These are phyloP conservation scores for Philaenus spumarius DNA, from an alignment of 1,140 invertebrate genomes.

Conservation along the genomic window DNA sequence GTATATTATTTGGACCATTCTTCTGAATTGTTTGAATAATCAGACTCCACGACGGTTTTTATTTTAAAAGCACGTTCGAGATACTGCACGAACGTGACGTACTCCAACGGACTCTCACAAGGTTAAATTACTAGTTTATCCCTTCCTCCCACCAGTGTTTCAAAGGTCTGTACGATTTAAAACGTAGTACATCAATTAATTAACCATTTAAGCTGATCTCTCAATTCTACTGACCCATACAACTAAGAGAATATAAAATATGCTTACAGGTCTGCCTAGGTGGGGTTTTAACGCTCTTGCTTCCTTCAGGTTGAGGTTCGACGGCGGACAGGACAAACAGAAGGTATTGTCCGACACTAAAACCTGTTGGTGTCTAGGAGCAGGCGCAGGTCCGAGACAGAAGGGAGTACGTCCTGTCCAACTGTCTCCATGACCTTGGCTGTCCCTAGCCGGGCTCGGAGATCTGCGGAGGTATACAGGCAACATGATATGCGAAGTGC, in stretches of 20 bases:
- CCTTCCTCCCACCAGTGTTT: no score
- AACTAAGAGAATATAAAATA: background rate
- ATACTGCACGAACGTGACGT: no score
- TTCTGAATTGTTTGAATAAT: no score
- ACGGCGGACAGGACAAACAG: constrained; percentile 37
- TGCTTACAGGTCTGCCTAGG: constrained; percentile 18
- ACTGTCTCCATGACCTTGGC: background rate
- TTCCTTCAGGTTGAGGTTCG: constrained; percentile 34
- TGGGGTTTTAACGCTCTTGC: constrained; percentile 32
- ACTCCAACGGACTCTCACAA: no score
- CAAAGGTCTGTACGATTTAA: no score
- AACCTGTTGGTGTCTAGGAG: background rate
- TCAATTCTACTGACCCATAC: background rate
- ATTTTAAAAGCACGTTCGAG: no score
- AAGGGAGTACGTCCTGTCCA: background rate
- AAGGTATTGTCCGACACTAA: constrained; percentile 11
- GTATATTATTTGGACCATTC: no score
- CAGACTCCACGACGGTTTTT: no score
- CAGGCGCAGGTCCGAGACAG: constrained; percentile 4
- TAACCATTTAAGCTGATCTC: no score
- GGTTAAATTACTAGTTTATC: no score
- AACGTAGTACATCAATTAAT: no score
- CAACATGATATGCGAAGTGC: no score
- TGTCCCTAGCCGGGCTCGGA: constrained; percentile 3
- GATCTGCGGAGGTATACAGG: constrained; percentile 1